phyloP scores from a whole-genome alignment of 2,888 invertebrate genomes.

The Minunthozetes semirufus region DNA sequence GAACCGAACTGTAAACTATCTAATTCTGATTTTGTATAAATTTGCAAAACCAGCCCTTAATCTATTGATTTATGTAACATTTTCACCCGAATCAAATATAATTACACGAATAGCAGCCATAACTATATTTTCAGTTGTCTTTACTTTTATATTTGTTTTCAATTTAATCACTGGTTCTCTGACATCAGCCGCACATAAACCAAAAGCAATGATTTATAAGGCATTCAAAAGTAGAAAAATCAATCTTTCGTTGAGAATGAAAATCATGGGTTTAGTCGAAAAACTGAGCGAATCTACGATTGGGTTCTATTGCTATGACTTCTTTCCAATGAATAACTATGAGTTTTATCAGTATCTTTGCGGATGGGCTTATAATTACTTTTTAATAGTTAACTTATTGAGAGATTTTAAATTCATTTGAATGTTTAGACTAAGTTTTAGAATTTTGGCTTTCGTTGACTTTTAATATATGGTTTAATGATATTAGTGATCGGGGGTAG shows the following conservation, averaged over 20 bases:
- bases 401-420: background rate
- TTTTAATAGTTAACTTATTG: background rate
- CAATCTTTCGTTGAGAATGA: background rate
- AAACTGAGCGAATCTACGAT: background rate
- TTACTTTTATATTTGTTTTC: background rate
- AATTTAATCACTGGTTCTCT: background rate
- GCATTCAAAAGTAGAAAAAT: background rate
- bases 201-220: background rate
- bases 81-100: background rate
- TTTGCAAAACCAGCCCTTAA: conserved; percentile 3
- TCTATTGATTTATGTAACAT: background rate
- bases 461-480: too few relatives aligned
- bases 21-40: background rate
- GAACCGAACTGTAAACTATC: background rate
- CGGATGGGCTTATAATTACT: background rate
- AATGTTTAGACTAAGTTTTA: too few relatives aligned
- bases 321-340: background rate
- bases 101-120: background rate
- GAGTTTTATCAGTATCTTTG: background rate
- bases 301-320: conserved; percentile 4
- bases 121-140: background rate
- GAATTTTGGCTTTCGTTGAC: too few relatives aligned
- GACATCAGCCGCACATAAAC: background rate
- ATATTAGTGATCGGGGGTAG: too few relatives aligned
- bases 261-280: background rate